These are phyloP conservation scores for Eupsittula cactorum DNA, from an alignment of 2,113 vertebrate species.

Conservation along the genomic window DNA sequence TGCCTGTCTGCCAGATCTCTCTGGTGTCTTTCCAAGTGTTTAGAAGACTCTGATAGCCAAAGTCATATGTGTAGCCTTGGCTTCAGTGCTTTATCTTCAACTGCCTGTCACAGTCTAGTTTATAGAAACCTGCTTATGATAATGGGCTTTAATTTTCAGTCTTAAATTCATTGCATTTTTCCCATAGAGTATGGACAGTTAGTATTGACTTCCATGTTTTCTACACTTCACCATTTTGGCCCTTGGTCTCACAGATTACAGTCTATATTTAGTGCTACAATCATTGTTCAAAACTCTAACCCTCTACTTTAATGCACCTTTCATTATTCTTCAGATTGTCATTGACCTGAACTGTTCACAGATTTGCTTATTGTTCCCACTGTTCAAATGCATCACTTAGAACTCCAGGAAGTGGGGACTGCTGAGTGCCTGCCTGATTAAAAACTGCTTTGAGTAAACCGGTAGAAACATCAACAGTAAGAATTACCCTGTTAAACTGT, in stretches of 20 bases:
- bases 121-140: background rate
- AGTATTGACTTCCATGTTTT: background rate
- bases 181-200: background rate
- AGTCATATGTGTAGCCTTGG: background rate
- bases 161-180: background rate
- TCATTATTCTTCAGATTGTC: background rate
- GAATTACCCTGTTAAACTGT: background rate
- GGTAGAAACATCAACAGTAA: background rate
- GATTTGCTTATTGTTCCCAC: background rate
- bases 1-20: background rate
- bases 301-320: background rate
- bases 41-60: background rate
- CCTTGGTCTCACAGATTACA: background rate
- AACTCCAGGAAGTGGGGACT: background rate
- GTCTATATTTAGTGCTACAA: background rate
- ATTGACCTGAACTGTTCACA: background rate
- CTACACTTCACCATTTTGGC: background rate
- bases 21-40: constrained; percentile 1
- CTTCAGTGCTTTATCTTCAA: background rate
- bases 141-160: constrained; percentile 1
- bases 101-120: background rate
- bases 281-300: background rate
- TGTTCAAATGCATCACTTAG: background rate
- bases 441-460: background rate
- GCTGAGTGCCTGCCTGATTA: background rate